Base-by-base conservation (phyloP, 2,113 vertebrate genomes). In the Istiophorus platypterus region DNA sequence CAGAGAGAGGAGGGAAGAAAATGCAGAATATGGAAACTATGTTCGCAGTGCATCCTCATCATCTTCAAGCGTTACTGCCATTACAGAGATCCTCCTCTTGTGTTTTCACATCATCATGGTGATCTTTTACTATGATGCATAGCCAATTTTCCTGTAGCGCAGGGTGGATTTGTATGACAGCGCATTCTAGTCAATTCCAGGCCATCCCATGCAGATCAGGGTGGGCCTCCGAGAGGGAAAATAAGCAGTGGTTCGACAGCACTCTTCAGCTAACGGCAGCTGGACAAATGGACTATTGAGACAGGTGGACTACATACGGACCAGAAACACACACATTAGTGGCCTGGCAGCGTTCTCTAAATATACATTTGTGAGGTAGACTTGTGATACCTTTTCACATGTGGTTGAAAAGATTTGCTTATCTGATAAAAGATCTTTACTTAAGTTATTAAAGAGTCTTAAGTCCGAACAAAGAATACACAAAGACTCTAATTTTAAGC, bases 271-370 rank as follows among this genome's bases (percentile, higher is more conserved):
- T 65, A 45, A 74, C 72, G 78, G 81, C 87, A 92, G 90, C 91
- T 91, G 85, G 88, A 92, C 82, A 72, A 84, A 82, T 78, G 42
- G 61, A 71, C 72, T 93, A 91, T 92, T 95, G 91, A 93, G 89
- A 91, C 91, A 94, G 90, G 84, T 94, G 93, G 86, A 91, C 63
- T 57, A 68, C 88, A 89, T 76, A 86, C 56, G 56, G 70, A 87
- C 72, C 49, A 72, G 54, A 84, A 82, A 88, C 71, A 87, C 86
- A 85, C 88, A 90, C 75, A 77, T 78, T 79, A 80, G 84, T 81
- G 80, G 45, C 70, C 65, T 62, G 51, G 75, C 72, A 71, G 65
- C 3, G 4, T 78, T 82, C 69, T 85, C 69, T 72, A 89, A 84
- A 78, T 71, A 74, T 51, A 80, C 52, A 29, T 18, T 42, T 0